Percentiles rank a stretch among this genome's conserved stretches.
Evolutionary conservation across 2,888 invertebrate genomes (phyloP).

Genomic region (Philereme transversata): DNA sequence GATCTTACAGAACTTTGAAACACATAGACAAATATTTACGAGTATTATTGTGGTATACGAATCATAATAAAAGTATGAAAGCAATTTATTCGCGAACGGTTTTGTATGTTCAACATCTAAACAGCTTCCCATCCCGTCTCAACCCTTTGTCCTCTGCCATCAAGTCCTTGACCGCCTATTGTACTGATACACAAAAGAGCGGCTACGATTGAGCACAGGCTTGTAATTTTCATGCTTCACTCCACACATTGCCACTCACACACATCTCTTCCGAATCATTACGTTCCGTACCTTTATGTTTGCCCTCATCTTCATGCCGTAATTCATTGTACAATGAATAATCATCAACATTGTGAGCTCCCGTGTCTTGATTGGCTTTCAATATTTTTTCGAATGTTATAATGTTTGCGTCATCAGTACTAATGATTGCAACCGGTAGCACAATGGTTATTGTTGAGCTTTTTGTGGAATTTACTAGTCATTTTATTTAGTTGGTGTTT

Average conservation of each 20-base stretch:
- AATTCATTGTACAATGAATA: slow-evolving; percentile 67
- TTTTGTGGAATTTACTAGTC: slow-evolving; percentile 74
- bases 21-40: not conserved
- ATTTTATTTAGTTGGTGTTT: slow-evolving; percentile 79
- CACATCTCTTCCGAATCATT: slow-evolving; percentile 82
- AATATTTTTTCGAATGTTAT: slow-evolving; percentile 69
- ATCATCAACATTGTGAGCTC: slow-evolving; percentile 57
- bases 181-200: slow-evolving; percentile 71
- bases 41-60: slow-evolving; percentile 4
- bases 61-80: slow-evolving; percentile 8
- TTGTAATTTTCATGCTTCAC: slow-evolving; percentile 80
- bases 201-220: slow-evolving; percentile 72
- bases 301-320: slow-evolving; percentile 68
- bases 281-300: slow-evolving; percentile 76
- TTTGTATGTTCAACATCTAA: slow-evolving; percentile 36
- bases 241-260: slow-evolving; percentile 76
- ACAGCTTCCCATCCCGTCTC: slow-evolving; percentile 46
- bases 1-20: not conserved
- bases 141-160: slow-evolving; percentile 73
- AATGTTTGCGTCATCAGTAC: slow-evolving; percentile 81
- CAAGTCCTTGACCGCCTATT: slow-evolving; percentile 80
- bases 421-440: slow-evolving; percentile 79
- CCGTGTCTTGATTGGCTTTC: slow-evolving; percentile 72
- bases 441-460: slow-evolving; percentile 79
- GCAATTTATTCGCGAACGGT: slow-evolving; percentile 20